Conservation (phyloP, 1,140 invertebrate species). For the Drosophila athabasca region DNA sequence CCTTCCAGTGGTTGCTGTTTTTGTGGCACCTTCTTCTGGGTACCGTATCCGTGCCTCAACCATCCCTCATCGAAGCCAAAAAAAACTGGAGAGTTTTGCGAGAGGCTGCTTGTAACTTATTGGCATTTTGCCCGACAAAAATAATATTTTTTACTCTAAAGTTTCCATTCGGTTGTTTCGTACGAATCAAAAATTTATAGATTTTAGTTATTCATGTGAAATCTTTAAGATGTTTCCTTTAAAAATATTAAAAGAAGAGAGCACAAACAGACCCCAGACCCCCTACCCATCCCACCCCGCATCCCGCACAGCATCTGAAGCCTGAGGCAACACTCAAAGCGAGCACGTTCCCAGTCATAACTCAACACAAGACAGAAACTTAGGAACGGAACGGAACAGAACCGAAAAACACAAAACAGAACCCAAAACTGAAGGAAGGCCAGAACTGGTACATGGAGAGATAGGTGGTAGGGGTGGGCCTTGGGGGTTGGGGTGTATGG, state of each 20-base stretch:
- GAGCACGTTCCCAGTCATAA: constrained; percentile 69
- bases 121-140: constrained; percentile 60
- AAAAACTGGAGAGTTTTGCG: constrained; percentile 30
- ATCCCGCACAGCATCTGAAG: no score
- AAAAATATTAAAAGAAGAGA: constrained; percentile 39
- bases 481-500: no score
- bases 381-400: constrained; percentile 5
- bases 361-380: constrained; percentile 40
- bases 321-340: constrained; percentile 58
- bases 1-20: constrained; percentile 29
- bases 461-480: no score
- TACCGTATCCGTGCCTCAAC: neutral
- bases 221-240: constrained; percentile 75
- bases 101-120: constrained; percentile 56
- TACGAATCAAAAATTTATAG: constrained; percentile 77
- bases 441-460: neutral
- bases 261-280: constrained; percentile 8
- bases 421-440: constrained; percentile 16
- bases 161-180: constrained; percentile 23
- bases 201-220: constrained; percentile 82
- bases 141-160: constrained; percentile 67
- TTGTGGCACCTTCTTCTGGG: constrained; percentile 33
- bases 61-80: constrained; percentile 37
- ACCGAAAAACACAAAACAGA: constrained; percentile 37
- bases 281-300: neutral